Conservation (phyloP, 23 tunicate genomes). For the Clavelina lepadiformis region DNA sequence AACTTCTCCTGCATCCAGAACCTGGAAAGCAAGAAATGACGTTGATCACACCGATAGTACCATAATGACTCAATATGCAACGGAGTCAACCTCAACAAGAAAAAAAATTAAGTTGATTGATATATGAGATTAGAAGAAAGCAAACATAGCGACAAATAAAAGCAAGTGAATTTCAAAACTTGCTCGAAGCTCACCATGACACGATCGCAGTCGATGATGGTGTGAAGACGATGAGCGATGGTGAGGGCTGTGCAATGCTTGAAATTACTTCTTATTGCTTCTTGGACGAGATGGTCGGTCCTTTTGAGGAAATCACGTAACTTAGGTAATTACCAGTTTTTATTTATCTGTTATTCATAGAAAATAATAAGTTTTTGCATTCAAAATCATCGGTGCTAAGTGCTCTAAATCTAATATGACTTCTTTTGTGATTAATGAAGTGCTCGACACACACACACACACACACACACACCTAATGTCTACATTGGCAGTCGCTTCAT, state of each 20-base stretch:
- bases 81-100: too few relatives aligned
- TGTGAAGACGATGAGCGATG: conserved; percentile 75
- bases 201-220: conserved; percentile 73
- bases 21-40: conserved; percentile 13
- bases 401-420: neutral
- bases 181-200: conserved; percentile 55
- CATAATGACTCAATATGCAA: too few relatives aligned
- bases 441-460: neutral
- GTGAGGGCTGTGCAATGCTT: conserved; percentile 68
- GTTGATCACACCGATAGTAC: neutral
- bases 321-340: too few relatives aligned
- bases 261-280: conserved; percentile 45
- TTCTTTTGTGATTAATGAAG: neutral
- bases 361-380: too few relatives aligned
- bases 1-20: conserved; percentile 44
- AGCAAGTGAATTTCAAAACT: too few relatives aligned
- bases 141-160: too few relatives aligned
- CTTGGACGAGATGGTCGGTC: conserved; percentile 71
- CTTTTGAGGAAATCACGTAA: conserved; percentile 18
- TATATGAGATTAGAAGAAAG: too few relatives aligned
- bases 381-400: too few relatives aligned
- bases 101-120: too few relatives aligned
- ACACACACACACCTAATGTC: conserved; percentile 38
- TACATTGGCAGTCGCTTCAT: conserved; percentile 90
- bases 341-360: too few relatives aligned